These are phyloP conservation scores for Catostomus latipinnis DNA, from an alignment of 2,797 vertebrate genomes.

Conservation along the genomic window DNA sequence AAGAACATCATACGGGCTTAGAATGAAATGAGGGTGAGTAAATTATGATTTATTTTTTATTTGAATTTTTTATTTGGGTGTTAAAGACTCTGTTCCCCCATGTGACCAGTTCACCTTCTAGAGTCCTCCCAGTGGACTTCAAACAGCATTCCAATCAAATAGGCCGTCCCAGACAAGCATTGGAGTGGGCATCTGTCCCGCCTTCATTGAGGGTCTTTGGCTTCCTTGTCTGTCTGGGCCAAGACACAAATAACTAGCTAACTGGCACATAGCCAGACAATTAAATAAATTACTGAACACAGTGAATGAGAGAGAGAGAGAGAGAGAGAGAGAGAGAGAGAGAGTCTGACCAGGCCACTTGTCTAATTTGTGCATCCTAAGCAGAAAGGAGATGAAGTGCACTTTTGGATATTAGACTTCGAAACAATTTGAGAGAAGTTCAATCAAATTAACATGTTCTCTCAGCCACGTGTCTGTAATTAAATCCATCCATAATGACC, in stretches of 20 bases:
- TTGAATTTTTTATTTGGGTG: not conserved
- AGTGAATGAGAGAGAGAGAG: not conserved
- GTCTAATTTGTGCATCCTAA: slow-evolving; percentile 50
- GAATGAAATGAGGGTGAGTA: not conserved
- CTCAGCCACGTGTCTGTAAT: not conserved
- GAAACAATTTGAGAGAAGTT: slow-evolving; percentile 12
- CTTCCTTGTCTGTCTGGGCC: slow-evolving; percentile 35
- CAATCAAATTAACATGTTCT: slow-evolving; percentile 22
- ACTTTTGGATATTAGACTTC: slow-evolving; percentile 44
- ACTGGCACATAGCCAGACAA: slow-evolving; percentile 58
- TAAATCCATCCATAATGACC: slow-evolving; percentile 2
- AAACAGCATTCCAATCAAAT: slow-evolving; percentile 48
- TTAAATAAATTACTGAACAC: slow-evolving; percentile 57
- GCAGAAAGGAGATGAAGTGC: slow-evolving; percentile 43
- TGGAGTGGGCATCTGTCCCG: slow-evolving; percentile 25
- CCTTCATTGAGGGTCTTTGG: slow-evolving; percentile 23
- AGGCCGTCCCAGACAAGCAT: slow-evolving; percentile 22
- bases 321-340: slow-evolving; percentile 28
- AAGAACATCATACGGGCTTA: not conserved
- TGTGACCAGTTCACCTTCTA: slow-evolving; percentile 65
- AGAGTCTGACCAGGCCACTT: slow-evolving; percentile 30
- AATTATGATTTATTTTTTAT: not conserved
- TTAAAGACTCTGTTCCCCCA: not conserved
- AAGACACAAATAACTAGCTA: slow-evolving; percentile 53
- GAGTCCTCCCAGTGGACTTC: slow-evolving; percentile 78